Evolutionary conservation across 2,113 vertebrate species (phyloP).

Genomic region (Perognathus longimembris): DNA sequence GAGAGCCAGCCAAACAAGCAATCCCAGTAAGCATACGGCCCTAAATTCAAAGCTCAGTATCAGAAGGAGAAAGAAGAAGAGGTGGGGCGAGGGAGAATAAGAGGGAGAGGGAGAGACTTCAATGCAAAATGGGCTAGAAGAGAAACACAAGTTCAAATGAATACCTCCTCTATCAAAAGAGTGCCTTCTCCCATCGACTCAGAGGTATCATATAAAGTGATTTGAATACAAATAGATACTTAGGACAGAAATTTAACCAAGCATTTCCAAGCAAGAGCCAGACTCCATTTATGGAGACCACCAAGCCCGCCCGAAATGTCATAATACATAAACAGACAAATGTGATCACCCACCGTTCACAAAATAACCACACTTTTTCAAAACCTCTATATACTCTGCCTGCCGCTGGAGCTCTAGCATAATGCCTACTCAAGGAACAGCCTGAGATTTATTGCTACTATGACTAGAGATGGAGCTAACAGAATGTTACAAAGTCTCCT

Average conservation of each 20-base stretch:
- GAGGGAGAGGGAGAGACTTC: no score
- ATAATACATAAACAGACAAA: background rate
- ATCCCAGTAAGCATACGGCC: no score
- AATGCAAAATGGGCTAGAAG: background rate
- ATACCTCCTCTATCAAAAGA: background rate
- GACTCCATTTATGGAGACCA: background rate
- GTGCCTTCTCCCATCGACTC: background rate
- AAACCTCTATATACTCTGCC: background rate
- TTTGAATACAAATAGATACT: background rate
- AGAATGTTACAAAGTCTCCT: background rate
- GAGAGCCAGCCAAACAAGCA: no score
- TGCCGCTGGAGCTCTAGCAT: background rate
- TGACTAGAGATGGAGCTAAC: background rate
- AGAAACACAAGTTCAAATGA: conserved; percentile 9
- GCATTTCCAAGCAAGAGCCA: background rate
- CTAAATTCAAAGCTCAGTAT: no score
- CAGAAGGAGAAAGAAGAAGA: no score
- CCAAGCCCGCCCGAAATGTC: rapidly evolving
- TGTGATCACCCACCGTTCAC: background rate
- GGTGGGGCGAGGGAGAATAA: no score
- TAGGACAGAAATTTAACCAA: background rate
- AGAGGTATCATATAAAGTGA: background rate
- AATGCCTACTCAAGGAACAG: background rate
- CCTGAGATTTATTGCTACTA: background rate
- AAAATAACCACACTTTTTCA: background rate